Evolutionary conservation across 2,113 vertebrate species (phyloP), one percentile per base, ranked within the genome.

Genomic region (Scalopus aquaticus): DNA sequence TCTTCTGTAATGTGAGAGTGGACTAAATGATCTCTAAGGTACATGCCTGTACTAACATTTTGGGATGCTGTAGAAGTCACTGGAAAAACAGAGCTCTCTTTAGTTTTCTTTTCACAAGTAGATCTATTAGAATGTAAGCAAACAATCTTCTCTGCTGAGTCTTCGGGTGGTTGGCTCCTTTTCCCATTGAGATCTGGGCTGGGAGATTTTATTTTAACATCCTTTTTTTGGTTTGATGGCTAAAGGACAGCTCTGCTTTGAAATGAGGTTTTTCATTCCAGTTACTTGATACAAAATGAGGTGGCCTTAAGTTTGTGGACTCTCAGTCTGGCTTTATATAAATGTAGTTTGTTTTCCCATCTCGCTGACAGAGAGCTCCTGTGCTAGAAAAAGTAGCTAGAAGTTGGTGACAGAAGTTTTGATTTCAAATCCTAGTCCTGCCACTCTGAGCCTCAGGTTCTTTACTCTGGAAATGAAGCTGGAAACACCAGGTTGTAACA

Each of bases 1-100:
- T 65, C 12, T 77, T 88, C n/a, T 81, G 30, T 85, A 92, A 39
- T 17, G 13, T 74, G 49, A 91, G 26, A 5, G 9, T 56, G 4
- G 28, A 62, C 60, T 49, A 46, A 72, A 54, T 64, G 60, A 80
- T 70, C 44, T 77, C 9, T 46, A 32, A 91, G 74, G 58, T 24
- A 73, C 44, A 93, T 85, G 11, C 44, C n/a, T 26, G 37, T 19
- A 56, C 90, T 93, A 46, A 86, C 37, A n/a, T 85, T 94, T 69
- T 79, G 93, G 32, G 7, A 93, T 35, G 22, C 30, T 89, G 2
- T 28, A 26, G 17, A 44, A 67, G 37, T 96, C 44, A 24, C 12
- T 88, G 37, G 62, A 67, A 82, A 92, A 82, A 56, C 44, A 69
- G 9, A 93, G 82, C 88, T 94, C 64, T 17, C 19, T 76, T 73